Base-by-base conservation (phyloP, 2,113 vertebrate species). In the Plecotus auritus region DNA sequence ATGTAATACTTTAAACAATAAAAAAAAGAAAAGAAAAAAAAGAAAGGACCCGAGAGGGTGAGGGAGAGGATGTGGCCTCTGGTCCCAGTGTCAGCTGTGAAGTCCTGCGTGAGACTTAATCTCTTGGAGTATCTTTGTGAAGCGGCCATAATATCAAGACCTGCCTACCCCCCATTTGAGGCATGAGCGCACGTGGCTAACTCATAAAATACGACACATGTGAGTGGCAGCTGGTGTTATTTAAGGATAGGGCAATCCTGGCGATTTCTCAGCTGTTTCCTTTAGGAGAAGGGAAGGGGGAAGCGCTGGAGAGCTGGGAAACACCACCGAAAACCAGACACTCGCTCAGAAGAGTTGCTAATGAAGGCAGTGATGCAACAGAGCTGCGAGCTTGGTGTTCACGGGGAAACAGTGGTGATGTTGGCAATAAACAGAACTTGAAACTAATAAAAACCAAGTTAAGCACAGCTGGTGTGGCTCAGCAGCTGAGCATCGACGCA, bases 181-280 rank as follows among this genome's bases (percentile, higher is more conserved):
- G 49, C 90, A 67, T 1, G 37, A 81, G 51, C 30, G 59, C 16
- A 16, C 70, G 23, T 13, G 20, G 82, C 45, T 61, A 26, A 90
- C 28, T 26, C 81, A 40, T 20, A 35, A 67, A 26, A 17, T 3
- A 28, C 0, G 1, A 83, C 82, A 88, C 72, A 26, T n/a, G 14
- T 1, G 40, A 74, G 73, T 2, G 54, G 83, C 47, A 85, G 84
- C 73, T 78, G 47, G 59, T 67, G 26, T 35, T 93, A 73, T 73
- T 77, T 85, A 88, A 88, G 89, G 78, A 8, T 1, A 2, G 0
- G 35, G 70, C 51, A 30, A 17, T 37, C 54, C 80, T 4, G 32
- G 76, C 10, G 5, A 78, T 49, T 69, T 26, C 86, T 88, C 95
- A 94, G 97, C 61, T 89, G 74, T 42, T 94, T 89, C 92, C 80